These are phyloP conservation scores for Misgurnus anguillicaudatus DNA, from an alignment of 2,113 vertebrate genomes.

Conservation along the genomic window DNA sequence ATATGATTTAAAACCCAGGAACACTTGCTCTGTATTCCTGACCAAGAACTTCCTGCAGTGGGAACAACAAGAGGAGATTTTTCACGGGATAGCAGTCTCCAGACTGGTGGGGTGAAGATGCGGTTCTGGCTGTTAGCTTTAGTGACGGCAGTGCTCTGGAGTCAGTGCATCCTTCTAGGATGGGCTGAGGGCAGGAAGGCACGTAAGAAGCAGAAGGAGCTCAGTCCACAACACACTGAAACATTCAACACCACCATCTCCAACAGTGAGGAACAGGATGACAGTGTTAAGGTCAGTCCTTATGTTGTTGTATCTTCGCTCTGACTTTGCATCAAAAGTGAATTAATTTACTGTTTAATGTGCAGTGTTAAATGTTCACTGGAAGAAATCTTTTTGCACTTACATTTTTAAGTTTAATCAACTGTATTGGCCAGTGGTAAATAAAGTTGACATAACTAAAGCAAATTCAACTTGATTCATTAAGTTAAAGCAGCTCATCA, in stretches of 20 bases:
- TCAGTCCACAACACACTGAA: conserved; percentile 75
- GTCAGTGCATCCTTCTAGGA: conserved; percentile 75
- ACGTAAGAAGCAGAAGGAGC: conserved; percentile 78
- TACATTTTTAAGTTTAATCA: too few relatives aligned
- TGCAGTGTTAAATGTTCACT: too few relatives aligned
- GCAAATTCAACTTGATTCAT: too few relatives aligned
- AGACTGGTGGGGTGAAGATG: conserved; percentile 70
- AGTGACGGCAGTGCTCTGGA: conserved; percentile 78
- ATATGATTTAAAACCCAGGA: neutral
- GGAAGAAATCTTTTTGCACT: too few relatives aligned
- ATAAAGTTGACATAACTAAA: too few relatives aligned
- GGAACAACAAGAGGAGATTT: conserved; percentile 35
- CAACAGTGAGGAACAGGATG: conserved; percentile 80
- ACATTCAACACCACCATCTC: conserved; percentile 79
- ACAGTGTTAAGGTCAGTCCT: conserved; percentile 71
- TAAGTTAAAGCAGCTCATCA: too few relatives aligned
- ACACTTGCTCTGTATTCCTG: neutral
- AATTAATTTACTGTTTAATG: too few relatives aligned
- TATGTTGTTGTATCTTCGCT: neutral
- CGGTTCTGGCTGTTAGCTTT: conserved; percentile 77
- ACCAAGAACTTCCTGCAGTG: neutral
- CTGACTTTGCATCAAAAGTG: too few relatives aligned
- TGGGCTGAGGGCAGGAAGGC: conserved; percentile 78
- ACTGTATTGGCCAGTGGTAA: too few relatives aligned
- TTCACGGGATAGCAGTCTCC: conserved; percentile 1